Conservation (phyloP, 2,797 vertebrate species). For the Alouatta caraya region DNA sequence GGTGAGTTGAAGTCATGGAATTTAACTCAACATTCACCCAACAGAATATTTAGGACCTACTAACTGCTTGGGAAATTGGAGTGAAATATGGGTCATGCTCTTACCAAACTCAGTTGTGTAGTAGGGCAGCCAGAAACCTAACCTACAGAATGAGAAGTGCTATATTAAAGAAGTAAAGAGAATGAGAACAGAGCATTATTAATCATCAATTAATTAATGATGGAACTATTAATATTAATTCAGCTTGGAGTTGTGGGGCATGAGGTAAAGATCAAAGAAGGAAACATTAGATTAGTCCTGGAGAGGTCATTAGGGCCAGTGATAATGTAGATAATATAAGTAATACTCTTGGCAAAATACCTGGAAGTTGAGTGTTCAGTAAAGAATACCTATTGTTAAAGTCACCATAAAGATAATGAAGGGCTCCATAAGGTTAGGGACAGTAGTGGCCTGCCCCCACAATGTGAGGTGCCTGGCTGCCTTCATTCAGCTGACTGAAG, state of each 20-base stretch:
- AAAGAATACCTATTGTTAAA: not conserved
- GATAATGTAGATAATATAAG: not conserved
- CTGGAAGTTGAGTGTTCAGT: not conserved
- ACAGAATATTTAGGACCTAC: not conserved
- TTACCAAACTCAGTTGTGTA: not conserved
- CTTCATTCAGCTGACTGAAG: not conserved
- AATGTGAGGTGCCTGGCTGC: not conserved
- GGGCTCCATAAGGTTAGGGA: not conserved
- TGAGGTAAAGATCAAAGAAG: not conserved
- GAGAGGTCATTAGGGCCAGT: not conserved
- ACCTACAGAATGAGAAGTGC: not conserved
- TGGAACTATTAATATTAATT: conserved; percentile 37
- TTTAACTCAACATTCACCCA: not conserved
- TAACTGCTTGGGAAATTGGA: not conserved
- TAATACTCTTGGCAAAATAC: not conserved
- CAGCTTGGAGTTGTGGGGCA: not conserved
- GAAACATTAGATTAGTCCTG: not conserved
- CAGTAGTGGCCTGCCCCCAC: not conserved
- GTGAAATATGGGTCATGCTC: not conserved
- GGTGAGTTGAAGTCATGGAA: not conserved
- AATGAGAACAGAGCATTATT: not conserved
- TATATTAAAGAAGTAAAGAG: not conserved
- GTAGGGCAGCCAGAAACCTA: not conserved
- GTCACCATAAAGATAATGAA: not conserved
- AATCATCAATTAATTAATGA: not conserved